Conservation (phyloP, 1,140 invertebrate species). For the Drosophila erecta region DNA sequence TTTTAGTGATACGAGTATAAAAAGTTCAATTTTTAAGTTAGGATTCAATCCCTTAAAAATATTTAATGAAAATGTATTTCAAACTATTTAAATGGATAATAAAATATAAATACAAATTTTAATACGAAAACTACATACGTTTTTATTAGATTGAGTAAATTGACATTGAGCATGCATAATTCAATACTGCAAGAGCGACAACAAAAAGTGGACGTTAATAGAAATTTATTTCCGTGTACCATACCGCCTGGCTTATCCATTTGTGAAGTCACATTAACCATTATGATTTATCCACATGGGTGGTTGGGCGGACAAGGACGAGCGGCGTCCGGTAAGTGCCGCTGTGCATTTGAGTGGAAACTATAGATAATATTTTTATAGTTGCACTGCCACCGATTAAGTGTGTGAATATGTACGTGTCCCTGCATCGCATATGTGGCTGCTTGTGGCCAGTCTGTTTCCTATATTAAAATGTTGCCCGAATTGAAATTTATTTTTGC, state of each 20-base stretch:
- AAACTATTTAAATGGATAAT: no score
- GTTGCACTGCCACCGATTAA: conserved; percentile 53
- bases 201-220: no score
- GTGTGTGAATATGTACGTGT: conserved; percentile 31
- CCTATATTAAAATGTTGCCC: conserved; percentile 73
- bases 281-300: conserved; percentile 70
- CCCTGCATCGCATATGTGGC: not conserved
- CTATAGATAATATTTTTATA: conserved; percentile 84
- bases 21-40: no score
- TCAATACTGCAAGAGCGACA: no score
- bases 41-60: no score
- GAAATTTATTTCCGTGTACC: conserved; percentile 9
- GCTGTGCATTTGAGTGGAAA: conserved; percentile 82
- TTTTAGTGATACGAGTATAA: no score
- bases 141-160: no score
- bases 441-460: conserved; percentile 45
- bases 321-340: conserved; percentile 75
- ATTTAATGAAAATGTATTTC: no score
- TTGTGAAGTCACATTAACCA: conserved; percentile 79
- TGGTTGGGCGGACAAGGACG: conserved; percentile 21
- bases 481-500: conserved; percentile 74
- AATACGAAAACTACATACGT: no score
- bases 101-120: no score
- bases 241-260: conserved; percentile 62
- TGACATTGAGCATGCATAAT: no score